Evolutionary conservation across 2,888 invertebrate species (phyloP).

Genomic region (Gnatocerus cornutus): DNA sequence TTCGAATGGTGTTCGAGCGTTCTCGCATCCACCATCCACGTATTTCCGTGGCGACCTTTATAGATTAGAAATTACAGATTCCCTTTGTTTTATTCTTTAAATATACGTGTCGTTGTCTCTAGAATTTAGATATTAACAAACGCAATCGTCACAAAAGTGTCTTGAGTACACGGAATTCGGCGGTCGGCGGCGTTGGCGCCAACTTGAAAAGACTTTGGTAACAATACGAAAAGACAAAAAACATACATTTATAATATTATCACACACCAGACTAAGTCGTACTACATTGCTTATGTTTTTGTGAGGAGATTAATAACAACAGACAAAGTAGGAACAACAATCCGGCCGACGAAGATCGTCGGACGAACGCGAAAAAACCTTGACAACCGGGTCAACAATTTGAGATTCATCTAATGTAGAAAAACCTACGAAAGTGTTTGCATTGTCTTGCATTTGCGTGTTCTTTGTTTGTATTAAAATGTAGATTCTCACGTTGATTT

Average conservation of each 20-base stretch:
- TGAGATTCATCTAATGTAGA: conserved; percentile 42
- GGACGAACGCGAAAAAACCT: conserved; percentile 57
- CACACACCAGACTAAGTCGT: conserved; percentile 69
- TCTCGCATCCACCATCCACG: conserved; percentile 28
- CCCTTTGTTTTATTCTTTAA: conserved; percentile 48
- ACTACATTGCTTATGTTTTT: conserved; percentile 69
- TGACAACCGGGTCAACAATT: conserved; percentile 62
- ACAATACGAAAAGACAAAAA: conserved; percentile 49
- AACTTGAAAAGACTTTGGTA: conserved; percentile 41
- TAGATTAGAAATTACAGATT: conserved; percentile 56
- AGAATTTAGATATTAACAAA: conserved; percentile 63
- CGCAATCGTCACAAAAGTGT: conserved; percentile 63
- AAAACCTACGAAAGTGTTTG: conserved; percentile 48
- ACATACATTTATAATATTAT: conserved; percentile 61
- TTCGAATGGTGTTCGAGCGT: conserved; percentile 6
- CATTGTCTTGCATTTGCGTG: conserved; percentile 52
- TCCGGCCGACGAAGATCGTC: conserved; percentile 53
- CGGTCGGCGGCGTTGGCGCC: conserved; percentile 46
- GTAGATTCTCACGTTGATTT: conserved; percentile 65
- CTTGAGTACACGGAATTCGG: conserved; percentile 62
- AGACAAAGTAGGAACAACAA: conserved; percentile 63
- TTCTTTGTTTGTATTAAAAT: conserved; percentile 30
- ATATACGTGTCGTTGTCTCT: conserved; percentile 71
- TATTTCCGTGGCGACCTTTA: conserved; percentile 37
- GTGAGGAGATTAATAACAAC: conserved; percentile 59